A percentile compares a stretch with the other conserved stretches of the same genome.
Conservation (phyloP, 2,113 vertebrate species). For the Uria lomvia region DNA sequence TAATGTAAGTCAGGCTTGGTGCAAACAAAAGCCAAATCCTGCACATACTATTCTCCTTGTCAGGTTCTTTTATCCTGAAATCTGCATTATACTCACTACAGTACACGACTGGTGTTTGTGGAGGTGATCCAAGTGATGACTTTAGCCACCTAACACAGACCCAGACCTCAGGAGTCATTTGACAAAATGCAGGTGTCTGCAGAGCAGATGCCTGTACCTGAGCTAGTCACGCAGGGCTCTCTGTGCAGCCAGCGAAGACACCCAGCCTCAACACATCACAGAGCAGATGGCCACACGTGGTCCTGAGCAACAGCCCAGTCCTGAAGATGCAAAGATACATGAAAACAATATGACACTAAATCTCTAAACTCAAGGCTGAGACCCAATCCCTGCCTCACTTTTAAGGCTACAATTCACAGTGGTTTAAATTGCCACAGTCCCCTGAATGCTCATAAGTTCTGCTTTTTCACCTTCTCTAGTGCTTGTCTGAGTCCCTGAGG, state of each 20-base stretch:
- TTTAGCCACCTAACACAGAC: background rate
- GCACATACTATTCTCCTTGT: background rate
- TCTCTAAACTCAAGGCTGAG: background rate
- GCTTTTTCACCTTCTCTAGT: background rate
- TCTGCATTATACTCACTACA: background rate
- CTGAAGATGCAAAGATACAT: background rate
- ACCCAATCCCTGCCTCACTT: background rate
- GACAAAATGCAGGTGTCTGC: slow-evolving; percentile 1
- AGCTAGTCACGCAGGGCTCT: background rate
- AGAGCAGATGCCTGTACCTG: background rate
- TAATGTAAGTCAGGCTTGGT: background rate
- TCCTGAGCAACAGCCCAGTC: background rate
- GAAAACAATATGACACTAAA: background rate
- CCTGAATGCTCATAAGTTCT: background rate
- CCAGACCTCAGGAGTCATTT: background rate
- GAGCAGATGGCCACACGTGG: background rate
- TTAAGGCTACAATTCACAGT: background rate
- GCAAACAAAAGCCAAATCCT: background rate
- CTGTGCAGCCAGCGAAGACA: background rate
- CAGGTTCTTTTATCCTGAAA: background rate
- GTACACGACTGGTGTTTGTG: background rate
- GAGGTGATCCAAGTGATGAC: background rate
- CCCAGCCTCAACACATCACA: background rate
- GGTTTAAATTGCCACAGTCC: background rate
- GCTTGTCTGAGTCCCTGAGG: background rate